Evolutionary conservation across 2,113 vertebrate genomes (phyloP), one percentile per base, ranked within the genome.

Genomic region (Tursiops truncatus): DNA sequence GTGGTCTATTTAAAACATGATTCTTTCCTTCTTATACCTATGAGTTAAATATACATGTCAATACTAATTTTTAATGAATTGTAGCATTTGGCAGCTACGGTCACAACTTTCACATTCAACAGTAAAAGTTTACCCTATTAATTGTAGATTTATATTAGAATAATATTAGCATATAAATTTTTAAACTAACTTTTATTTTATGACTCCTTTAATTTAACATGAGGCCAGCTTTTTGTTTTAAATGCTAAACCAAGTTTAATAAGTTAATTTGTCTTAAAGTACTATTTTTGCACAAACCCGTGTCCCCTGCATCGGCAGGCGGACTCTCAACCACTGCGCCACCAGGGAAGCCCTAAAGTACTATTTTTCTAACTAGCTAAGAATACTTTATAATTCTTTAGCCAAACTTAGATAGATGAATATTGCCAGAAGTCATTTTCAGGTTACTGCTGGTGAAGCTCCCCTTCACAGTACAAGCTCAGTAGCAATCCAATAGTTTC

Each of bases 31-130:
- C n/a, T 84, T 73, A 11, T 47, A 31, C 26, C 7, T 5, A n/a
- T 76, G 10, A 63, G n/a, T 79, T 95, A 65, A 97, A 95, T 74
- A 13, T 15, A n/a, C 38, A 20, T 38, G 5, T 91, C 74, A 89
- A 38, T 60, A 47, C 7, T 80, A 50, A 82, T 7, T 86, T 33
- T 82, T 50, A 65, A 84, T 62, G 33, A 15, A 62, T 50, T 50
- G 18, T 63, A 38, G 2, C 58, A 56, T 81, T 89, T 94, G 36
- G 33, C 80, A 97, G 23, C 2, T 92, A 68, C 0, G 50, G 9
- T 94, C 87, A 80, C 21, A 95, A 38, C 65, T 67, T 97, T 73
- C 31, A 74, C 36, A 83, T 93, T 62, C 65, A 26, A 92, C 74
- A 83, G 25, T 63, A 71, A 74, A 90, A 85, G 1, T 68, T 82